phyloP scores from a whole-genome alignment of 2,113 vertebrate species.

The Glaucidium brasilianum region DNA sequence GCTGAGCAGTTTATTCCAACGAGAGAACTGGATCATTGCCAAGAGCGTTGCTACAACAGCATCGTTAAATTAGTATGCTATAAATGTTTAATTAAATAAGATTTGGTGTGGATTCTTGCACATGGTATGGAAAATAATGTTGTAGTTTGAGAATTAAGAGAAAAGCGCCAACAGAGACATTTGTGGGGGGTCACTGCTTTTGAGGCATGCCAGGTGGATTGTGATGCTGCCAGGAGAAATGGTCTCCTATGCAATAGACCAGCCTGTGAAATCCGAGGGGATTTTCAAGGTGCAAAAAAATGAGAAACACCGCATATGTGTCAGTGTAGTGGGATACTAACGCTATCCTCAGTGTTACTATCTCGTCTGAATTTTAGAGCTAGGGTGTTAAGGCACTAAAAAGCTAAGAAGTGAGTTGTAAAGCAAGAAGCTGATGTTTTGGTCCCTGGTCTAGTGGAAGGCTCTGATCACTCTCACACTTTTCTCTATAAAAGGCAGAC shows the following conservation, averaged over 20 bases:
- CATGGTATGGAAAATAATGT: rapidly evolving
- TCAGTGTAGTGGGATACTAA: not conserved
- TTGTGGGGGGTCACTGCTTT: not conserved
- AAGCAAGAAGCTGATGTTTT: not conserved
- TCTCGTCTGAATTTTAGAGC: not conserved
- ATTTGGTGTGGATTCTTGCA: not conserved
- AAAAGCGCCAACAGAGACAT: rapidly evolving
- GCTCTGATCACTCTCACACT: not conserved
- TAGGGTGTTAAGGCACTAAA: not conserved
- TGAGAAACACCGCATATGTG: not conserved
- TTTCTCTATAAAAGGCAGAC: not conserved
- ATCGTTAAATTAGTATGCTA: not conserved
- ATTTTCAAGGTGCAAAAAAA: not conserved
- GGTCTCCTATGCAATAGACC: not conserved
- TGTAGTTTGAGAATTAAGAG: not conserved
- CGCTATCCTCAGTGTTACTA: rapidly evolving
- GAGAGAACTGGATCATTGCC: not conserved
- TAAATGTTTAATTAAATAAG: not conserved
- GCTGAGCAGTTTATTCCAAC: not conserved
- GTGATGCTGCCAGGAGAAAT: rapidly evolving
- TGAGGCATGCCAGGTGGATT: not conserved
- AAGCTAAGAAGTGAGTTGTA: not conserved
- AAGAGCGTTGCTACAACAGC: not conserved
- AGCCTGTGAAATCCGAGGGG: not conserved
- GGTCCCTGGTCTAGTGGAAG: not conserved